Evolutionary conservation across 2,888 invertebrate species (phyloP).

Genomic region (Caenorhabditis virilis): DNA sequence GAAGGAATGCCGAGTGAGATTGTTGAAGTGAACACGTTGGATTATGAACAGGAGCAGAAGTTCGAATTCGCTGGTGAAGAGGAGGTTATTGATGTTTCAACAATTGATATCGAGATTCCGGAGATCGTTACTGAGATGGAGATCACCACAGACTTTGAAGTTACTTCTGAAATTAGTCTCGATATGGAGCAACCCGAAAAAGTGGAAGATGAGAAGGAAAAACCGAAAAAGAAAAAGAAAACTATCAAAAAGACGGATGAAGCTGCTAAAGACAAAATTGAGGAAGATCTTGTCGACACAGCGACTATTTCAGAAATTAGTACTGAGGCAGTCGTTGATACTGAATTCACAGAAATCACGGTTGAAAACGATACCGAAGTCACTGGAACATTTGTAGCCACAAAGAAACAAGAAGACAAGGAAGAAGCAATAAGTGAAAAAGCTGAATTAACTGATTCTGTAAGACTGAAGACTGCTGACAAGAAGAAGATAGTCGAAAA

Average conservation of each 20-base stretch:
- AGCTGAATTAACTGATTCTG: too few species aligned
- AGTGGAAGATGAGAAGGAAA: slow-evolving; percentile 9
- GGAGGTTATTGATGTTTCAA: neutral
- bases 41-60: slow-evolving; percentile 26
- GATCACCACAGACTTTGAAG: neutral
- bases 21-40: slow-evolving; percentile 39
- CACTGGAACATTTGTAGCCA: neutral
- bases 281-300: neutral
- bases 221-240: slow-evolving; percentile 12
- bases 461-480: too few species aligned
- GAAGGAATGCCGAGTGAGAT: slow-evolving; percentile 42
- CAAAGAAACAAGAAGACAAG: neutral
- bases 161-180: slow-evolving; percentile 4
- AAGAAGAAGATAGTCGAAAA: too few species aligned
- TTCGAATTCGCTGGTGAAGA: slow-evolving; percentile 18
- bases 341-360: neutral
- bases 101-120: slow-evolving; percentile 5
- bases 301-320: neutral
- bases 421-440: slow-evolving; percentile 4
- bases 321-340: too few species aligned
- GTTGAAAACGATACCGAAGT: neutral
- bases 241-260: neutral
- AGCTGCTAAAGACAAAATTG: neutral
- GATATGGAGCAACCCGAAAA: neutral
- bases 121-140: slow-evolving; percentile 6